A percentile compares a stretch with the other conserved stretches of the same genome.
These are phyloP conservation scores for Castor canadensis DNA, from an alignment of 2,113 vertebrate species.

Conservation along the genomic window DNA sequence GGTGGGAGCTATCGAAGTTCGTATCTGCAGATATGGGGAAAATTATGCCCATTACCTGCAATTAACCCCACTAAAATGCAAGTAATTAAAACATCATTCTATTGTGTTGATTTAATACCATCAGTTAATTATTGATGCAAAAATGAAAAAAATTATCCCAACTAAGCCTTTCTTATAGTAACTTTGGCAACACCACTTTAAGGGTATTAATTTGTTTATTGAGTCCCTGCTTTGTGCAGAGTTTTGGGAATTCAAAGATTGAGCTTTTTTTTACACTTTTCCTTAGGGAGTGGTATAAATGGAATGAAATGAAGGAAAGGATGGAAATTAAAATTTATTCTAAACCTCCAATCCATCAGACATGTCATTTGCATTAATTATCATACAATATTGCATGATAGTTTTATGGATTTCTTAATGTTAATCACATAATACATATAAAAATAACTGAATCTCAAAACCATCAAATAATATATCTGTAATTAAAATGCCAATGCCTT, in stretches of 20 bases:
- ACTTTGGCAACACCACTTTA: not conserved
- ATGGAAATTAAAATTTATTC: not conserved
- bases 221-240: not conserved
- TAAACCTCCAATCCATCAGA: not conserved
- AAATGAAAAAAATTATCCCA: not conserved
- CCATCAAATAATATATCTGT: not conserved
- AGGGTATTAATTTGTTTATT: not conserved
- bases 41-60: not conserved
- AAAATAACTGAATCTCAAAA: not conserved
- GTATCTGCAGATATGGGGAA: not conserved
- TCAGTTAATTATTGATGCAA: not conserved
- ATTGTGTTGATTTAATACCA: not conserved
- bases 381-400: not conserved
- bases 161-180: not conserved
- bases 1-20: not conserved
- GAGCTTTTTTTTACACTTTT: not conserved
- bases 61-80: not conserved
- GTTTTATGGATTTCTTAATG: not conserved
- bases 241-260: constrained; percentile 32
- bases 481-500: too few species aligned
- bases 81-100: not conserved
- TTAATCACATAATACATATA: not conserved
- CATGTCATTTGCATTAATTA: not conserved
- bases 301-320: not conserved
- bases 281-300: not conserved